Evolutionary conservation across 64 coral and sea anemone species (phyloP).

Genomic region (Exaiptasia diaphana): DNA sequence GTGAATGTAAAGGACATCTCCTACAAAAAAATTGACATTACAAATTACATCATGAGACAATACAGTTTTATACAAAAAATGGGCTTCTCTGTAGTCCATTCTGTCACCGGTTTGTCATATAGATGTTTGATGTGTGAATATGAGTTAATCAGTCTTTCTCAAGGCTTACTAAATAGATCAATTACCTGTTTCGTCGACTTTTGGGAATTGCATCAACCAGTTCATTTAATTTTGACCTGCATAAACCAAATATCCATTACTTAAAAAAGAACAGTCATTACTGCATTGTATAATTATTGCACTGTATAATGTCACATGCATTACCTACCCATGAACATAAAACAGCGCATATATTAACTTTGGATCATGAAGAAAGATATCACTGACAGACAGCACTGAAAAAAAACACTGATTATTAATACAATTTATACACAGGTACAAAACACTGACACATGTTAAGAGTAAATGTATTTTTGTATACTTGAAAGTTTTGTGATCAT

Average conservation of each 20-base stretch:
- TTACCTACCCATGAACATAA: conserved; percentile 84
- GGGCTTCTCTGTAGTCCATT: no score
- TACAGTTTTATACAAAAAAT: no score
- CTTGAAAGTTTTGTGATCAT: no score
- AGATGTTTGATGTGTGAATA: no score
- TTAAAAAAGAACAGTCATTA: no score
- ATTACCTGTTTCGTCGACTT: conserved; percentile 78
- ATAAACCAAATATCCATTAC: not conserved
- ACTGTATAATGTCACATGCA: not conserved
- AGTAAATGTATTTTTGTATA: no score
- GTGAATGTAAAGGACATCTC: conserved; percentile 85
- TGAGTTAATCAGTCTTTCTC: not conserved
- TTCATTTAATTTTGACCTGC: conserved; percentile 72
- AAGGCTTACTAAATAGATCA: not conserved
- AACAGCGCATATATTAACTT: conserved; percentile 90
- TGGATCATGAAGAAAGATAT: conserved; percentile 65
- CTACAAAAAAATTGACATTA: conserved; percentile 43
- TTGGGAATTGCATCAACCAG: conserved; percentile 84
- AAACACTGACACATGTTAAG: not conserved
- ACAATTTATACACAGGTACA: no score
- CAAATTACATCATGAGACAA: no score
- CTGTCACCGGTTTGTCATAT: no score
- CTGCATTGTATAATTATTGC: not conserved
- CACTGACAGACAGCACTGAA: conserved; percentile 70
- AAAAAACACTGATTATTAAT: not conserved